Evolutionary conservation across 53 echinoderm and acorn worm genomes (phyloP), one percentile per base, ranked within the genome.

Genomic region (Zoroaster sp.): DNA sequence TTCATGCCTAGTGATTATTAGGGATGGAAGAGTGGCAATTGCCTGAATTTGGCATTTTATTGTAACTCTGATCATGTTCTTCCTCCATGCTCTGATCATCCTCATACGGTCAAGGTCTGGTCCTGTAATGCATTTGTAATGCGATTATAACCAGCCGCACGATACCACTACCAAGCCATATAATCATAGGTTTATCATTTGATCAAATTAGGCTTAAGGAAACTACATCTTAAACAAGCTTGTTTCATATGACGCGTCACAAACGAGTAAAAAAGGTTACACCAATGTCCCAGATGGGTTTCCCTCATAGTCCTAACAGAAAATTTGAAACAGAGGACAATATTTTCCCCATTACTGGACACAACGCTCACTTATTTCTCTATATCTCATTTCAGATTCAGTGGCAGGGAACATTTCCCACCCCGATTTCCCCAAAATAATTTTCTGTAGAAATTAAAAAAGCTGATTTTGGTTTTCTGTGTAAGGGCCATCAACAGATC

Each of bases 81-180:
- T 40, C 8, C 40, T 14, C n/a, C n/a, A 35, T 23, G 4, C 30
- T 13, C 21, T 28, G 63, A 59, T 59, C 63, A 59, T 25, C 63
- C 28, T 59, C 28, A 23, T 25, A 14, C 85, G 85, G 85, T 85
- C 85, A 85, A 85, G 85, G 85, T 85, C 85, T 85, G 70, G 13
- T 5, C 38, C 35, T 69, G 49, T 85, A 85, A 71, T 85, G 71
- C 85, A 85, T 69, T 54, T 69, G 70, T 85, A 85, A 85, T 71
- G 47, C 45, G 85, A 85, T 85, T 85, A 85, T 7, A 18, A 18
- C 4, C 51, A 15, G 70, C 23, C 52, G 12, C 9, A 49, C 46
- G 49, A 70, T 47, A 47, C 34, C 4, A 3, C 46, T 35, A 10
- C 21, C 17, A 17, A 49, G 11, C 28, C n/a, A 15, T 66, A 21